Evolutionary conservation across 2,888 invertebrate genomes (phyloP).

Genomic region (Sthenelais limicola): DNA sequence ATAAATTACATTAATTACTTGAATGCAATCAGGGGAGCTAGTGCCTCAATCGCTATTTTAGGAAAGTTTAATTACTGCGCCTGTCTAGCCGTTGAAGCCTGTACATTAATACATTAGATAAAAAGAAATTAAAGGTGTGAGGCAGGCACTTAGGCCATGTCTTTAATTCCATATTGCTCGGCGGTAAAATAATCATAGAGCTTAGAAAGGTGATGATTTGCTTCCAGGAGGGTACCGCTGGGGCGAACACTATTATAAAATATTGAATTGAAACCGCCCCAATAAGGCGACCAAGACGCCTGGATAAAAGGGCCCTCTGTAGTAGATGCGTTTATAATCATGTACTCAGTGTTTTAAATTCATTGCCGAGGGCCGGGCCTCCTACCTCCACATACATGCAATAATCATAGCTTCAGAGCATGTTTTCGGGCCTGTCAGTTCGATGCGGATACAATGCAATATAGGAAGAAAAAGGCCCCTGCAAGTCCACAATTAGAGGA

Average conservation of each 20-base stretch:
- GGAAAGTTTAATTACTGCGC: constrained; percentile 32
- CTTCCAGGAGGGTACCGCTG: background rate
- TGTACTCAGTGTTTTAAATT: too few relatives aligned
- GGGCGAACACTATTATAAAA: too few relatives aligned
- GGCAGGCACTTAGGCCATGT: background rate
- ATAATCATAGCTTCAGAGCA: constrained; percentile 11
- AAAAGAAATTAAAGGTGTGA: background rate
- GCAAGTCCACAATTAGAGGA: constrained; percentile 8
- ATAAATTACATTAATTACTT: constrained; percentile 32
- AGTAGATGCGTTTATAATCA: too few relatives aligned
- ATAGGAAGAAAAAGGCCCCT: constrained; percentile 5
- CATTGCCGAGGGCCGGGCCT: background rate
- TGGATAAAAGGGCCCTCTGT: too few relatives aligned
- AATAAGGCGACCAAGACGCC: too few relatives aligned
- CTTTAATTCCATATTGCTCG: constrained; percentile 17
- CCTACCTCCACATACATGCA: constrained; percentile 7
- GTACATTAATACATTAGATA: constrained; percentile 14
- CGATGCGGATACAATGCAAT: constrained; percentile 24
- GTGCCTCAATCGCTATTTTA: constrained; percentile 1
- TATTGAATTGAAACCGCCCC: too few relatives aligned
- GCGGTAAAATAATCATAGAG: constrained; percentile 11
- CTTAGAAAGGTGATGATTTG: background rate
- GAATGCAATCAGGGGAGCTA: constrained; percentile 17
- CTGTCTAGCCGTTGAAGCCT: background rate
- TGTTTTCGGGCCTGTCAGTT: constrained; percentile 15